These are phyloP conservation scores for Papilio dardanus DNA, from an alignment of 1,140 invertebrate species.

Conservation along the genomic window DNA sequence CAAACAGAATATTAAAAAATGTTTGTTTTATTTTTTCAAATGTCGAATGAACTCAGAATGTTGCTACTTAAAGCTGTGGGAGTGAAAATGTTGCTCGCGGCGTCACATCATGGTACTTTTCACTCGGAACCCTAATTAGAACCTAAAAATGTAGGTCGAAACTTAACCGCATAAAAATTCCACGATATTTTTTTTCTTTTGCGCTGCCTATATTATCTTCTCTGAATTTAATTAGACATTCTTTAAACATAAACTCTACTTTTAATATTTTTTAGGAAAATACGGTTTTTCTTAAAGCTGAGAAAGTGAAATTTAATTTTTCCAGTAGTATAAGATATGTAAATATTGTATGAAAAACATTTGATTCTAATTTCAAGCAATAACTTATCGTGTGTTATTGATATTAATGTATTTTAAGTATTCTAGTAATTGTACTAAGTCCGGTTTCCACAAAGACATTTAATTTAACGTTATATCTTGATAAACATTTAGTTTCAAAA, in stretches of 20 bases:
- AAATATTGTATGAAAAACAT: no score
- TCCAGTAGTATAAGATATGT: no score
- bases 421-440: no score
- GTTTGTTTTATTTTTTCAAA: conserved; percentile 7
- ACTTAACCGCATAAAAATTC: conserved; percentile 2
- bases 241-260: not conserved
- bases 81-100: conserved; percentile 17
- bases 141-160: conserved; percentile 24
- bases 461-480: no score
- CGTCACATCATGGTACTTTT: conserved; percentile 2
- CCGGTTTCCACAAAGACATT: no score
- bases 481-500: not conserved
- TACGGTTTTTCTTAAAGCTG: not conserved
- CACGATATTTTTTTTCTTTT: not conserved
- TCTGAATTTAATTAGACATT: not conserved
- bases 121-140: conserved; percentile 10
- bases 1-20: conserved; percentile 18
- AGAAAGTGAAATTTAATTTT: no score
- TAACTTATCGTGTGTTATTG: no score
- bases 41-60: not conserved
- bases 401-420: no score
- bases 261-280: not conserved
- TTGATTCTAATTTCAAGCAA: no score
- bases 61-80: not conserved
- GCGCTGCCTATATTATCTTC: not conserved